phyloP scores from a whole-genome alignment of 2,797 vertebrate genomes.

The Borostomias antarcticus region DNA sequence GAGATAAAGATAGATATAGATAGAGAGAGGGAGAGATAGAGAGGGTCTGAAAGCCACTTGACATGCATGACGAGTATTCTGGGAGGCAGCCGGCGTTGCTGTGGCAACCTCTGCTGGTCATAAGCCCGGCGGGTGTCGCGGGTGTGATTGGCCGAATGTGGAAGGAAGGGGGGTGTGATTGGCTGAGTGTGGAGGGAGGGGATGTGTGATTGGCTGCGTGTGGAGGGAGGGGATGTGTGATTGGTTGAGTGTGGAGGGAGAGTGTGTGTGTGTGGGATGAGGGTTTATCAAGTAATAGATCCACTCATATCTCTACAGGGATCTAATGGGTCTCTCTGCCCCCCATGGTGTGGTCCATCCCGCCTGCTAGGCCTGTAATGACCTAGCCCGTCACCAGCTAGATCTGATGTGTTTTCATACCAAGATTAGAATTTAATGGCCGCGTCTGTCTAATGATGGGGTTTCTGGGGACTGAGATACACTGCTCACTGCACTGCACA shows the following conservation, averaged over 20 bases:
- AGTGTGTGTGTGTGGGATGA: too few relatives aligned
- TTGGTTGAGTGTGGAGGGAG: constrained; percentile 37
- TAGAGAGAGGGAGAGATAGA: constrained; percentile 47
- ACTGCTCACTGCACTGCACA: too few relatives aligned
- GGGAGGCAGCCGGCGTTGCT: constrained; percentile 82
- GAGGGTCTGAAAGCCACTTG: constrained; percentile 84
- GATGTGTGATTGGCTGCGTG: constrained; percentile 65
- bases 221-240: constrained; percentile 63
- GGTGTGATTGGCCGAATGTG: constrained; percentile 93
- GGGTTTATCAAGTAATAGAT: neutral
- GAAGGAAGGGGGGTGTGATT: constrained; percentile 95
- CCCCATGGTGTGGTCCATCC: too few relatives aligned
- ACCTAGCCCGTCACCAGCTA: neutral
- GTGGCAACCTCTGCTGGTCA: constrained; percentile 89
- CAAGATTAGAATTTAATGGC: neutral
- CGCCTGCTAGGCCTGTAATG: too few relatives aligned
- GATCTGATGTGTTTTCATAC: neutral
- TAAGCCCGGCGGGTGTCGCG: constrained; percentile 83
- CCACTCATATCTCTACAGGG: neutral
- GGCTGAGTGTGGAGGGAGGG: too few relatives aligned
- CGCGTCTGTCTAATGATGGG: neutral
- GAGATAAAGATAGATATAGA: too few relatives aligned
- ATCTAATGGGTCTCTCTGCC: neutral
- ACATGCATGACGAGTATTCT: constrained; percentile 97
- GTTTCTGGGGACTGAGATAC: neutral